Evolutionary conservation across 2,888 invertebrate genomes (phyloP).

Genomic region (Patella pellucida): DNA sequence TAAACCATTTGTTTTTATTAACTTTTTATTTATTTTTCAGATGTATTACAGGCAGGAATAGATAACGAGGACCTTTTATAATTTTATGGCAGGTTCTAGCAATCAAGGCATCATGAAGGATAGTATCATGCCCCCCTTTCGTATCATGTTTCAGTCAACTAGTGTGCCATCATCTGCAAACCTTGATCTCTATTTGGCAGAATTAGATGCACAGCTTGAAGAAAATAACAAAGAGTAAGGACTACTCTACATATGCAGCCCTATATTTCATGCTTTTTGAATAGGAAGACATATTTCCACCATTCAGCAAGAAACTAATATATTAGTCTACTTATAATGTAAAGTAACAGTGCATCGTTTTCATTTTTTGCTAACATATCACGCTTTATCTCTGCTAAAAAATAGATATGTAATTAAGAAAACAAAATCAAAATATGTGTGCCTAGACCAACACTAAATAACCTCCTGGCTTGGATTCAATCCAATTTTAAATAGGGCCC

Average conservation of each 20-base stretch:
- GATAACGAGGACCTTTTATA: too few relatives aligned
- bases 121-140: slow-evolving; percentile 45
- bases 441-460: too few relatives aligned
- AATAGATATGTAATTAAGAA: too few relatives aligned
- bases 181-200: slow-evolving; percentile 51
- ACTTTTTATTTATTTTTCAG: too few relatives aligned
- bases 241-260: neutral
- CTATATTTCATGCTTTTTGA: neutral
- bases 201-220: slow-evolving; percentile 57
- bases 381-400: too few relatives aligned
- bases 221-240: slow-evolving; percentile 57
- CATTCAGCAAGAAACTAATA: neutral
- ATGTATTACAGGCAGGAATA: too few relatives aligned
- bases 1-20: too few relatives aligned
- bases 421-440: too few relatives aligned
- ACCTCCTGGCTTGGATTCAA: too few relatives aligned
- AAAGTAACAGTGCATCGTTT: neutral
- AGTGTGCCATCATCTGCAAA: slow-evolving; percentile 48
- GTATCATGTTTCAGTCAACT: slow-evolving; percentile 50
- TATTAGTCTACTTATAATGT: neutral
- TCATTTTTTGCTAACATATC: too few relatives aligned
- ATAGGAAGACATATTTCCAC: neutral
- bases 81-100: neutral
- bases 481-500: too few relatives aligned
- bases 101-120: slow-evolving; percentile 11